These are phyloP conservation scores for Redunca redunca DNA, from an alignment of 2,113 vertebrate species.

Conservation along the genomic window DNA sequence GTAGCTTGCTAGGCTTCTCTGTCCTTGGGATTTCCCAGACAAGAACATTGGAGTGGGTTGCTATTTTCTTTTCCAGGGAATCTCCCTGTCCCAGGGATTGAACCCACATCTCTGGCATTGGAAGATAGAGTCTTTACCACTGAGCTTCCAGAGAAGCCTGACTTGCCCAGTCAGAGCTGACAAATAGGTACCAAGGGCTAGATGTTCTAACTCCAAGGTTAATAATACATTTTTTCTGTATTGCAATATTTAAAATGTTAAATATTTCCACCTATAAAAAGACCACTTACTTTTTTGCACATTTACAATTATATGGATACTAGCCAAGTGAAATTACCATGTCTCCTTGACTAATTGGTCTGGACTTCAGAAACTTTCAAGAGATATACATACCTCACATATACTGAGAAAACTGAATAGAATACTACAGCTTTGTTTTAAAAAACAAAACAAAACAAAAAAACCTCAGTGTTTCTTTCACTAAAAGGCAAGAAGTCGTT, in stretches of 20 bases:
- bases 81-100: background rate
- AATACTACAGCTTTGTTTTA: background rate
- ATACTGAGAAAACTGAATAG: conserved; percentile 25
- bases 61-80: background rate
- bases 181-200: background rate
- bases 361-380: conserved; percentile 9
- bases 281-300: background rate
- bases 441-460: conserved; percentile 20
- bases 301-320: background rate
- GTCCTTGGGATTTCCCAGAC: background rate
- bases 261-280: background rate
- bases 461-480: conserved; percentile 36
- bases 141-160: background rate
- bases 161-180: background rate
- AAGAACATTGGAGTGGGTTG: background rate
- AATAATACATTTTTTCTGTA: background rate
- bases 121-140: background rate
- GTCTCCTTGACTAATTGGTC: conserved; percentile 12
- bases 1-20: background rate
- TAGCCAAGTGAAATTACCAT: background rate
- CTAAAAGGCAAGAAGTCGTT: conserved; percentile 57
- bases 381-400: background rate
- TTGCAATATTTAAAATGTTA: conserved; percentile 6
- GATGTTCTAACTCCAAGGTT: background rate
- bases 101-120: background rate